phyloP scores from a whole-genome alignment of 2,888 invertebrate species.

The Exocentrus adspersus region DNA sequence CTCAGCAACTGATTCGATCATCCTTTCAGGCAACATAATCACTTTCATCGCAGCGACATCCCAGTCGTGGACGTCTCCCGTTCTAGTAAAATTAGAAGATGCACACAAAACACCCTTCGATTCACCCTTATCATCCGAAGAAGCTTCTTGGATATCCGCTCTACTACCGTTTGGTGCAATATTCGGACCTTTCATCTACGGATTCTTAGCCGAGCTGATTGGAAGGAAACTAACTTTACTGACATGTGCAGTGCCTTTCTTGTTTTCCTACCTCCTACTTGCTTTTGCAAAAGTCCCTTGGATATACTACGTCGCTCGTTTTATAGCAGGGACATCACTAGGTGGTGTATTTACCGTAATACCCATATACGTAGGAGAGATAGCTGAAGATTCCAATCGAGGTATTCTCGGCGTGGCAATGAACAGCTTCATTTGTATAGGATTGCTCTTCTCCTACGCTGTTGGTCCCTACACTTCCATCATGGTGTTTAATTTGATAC shows the following conservation, averaged over 20 bases:
- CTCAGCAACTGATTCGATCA: no score
- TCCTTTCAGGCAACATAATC: slow-evolving; percentile 27
- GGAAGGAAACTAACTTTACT: slow-evolving; percentile 76
- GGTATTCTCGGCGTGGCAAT: slow-evolving; percentile 85
- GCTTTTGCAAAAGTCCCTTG: slow-evolving; percentile 66
- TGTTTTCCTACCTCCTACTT: slow-evolving; percentile 77
- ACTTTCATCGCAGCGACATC: slow-evolving; percentile 35
- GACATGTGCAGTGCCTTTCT: slow-evolving; percentile 68
- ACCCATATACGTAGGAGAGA: slow-evolving; percentile 90
- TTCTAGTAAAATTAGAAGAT: slow-evolving; percentile 37
- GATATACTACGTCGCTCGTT: slow-evolving; percentile 68
- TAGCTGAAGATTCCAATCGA: slow-evolving; percentile 80
- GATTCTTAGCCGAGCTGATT: slow-evolving; percentile 71
- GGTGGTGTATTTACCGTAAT: slow-evolving; percentile 79
- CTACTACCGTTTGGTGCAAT: slow-evolving; percentile 60
- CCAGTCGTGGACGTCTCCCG: slow-evolving; percentile 61
- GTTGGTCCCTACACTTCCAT: slow-evolving; percentile 80
- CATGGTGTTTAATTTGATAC: slow-evolving; percentile 69
- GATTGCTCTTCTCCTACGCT: slow-evolving; percentile 74
- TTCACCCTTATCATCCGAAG: slow-evolving; percentile 49
- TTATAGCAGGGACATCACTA: slow-evolving; percentile 72
- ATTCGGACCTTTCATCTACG: slow-evolving; percentile 74
- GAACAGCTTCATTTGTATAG: slow-evolving; percentile 76
- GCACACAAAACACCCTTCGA: slow-evolving; percentile 56
- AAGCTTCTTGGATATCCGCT: slow-evolving; percentile 66